phyloP scores from a whole-genome alignment of 2,888 invertebrate genomes.

The Scelioninae gen. 2 region DNA sequence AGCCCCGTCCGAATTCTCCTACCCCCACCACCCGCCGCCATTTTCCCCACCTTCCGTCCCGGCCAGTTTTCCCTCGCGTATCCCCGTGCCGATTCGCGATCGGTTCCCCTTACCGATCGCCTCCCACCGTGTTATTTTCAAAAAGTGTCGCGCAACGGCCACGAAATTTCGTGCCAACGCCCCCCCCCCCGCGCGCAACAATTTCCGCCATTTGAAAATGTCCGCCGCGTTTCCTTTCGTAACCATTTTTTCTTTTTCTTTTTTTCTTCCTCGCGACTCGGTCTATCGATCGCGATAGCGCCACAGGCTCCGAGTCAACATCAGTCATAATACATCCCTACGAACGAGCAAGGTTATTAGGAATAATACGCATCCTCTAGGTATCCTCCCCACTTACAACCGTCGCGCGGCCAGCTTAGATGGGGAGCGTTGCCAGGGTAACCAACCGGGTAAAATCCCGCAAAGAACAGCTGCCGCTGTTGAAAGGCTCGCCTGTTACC shows the following conservation, averaged over 20 bases:
- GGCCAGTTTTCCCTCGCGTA: no score
- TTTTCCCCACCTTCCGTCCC: no score
- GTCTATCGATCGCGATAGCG: conserved; percentile 64
- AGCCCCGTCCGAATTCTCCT: no score
- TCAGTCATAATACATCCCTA: conserved; percentile 75
- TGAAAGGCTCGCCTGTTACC: conserved; percentile 61
- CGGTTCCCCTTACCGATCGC: no score
- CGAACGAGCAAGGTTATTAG: conserved; percentile 74
- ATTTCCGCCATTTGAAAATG: no score
- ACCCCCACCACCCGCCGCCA: no score
- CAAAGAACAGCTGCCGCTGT: conserved; percentile 72
- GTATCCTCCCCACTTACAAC: conserved; percentile 63
- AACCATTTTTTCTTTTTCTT: conserved; percentile 58
- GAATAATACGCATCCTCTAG: conserved; percentile 75
- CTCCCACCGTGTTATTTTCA: no score
- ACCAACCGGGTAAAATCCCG: conserved; percentile 75
- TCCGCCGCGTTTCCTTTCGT: no score
- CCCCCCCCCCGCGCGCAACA: no score
- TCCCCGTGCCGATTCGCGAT: no score
- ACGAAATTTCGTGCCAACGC: no score
- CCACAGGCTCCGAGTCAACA: conserved; percentile 74
- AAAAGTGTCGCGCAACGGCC: no score
- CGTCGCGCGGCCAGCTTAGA: conserved; percentile 63
- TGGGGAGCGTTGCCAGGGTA: conserved; percentile 72
- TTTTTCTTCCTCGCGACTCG: conserved; percentile 62